Evolutionary conservation across 2,113 vertebrate genomes (phyloP).

Genomic region (Bubalus kerabau): DNA sequence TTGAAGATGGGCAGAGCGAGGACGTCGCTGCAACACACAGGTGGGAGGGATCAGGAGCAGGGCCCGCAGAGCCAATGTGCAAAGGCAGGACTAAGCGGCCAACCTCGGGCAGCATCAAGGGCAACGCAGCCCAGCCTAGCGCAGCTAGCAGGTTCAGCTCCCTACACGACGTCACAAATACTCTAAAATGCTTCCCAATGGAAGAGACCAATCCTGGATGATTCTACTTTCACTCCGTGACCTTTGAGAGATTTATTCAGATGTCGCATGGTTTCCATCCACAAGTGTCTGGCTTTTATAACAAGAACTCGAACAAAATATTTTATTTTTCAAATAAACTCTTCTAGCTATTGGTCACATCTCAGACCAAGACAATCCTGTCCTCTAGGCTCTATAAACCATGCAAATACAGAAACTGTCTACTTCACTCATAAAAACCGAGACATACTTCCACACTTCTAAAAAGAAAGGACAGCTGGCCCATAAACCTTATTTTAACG

Average conservation of each 20-base stretch:
- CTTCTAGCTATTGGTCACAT: neutral
- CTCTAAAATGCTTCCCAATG: neutral
- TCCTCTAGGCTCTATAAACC: neutral
- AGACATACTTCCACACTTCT: neutral
- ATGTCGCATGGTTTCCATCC: neutral
- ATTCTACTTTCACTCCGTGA: neutral
- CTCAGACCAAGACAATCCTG: neutral
- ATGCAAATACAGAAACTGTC: neutral
- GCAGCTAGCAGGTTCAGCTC: neutral
- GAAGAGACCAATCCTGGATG: neutral
- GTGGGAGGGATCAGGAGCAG: neutral
- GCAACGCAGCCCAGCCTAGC: rapidly evolving
- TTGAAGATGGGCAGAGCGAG: constrained; percentile 91
- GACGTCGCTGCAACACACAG: constrained; percentile 86
- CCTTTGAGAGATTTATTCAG: neutral
- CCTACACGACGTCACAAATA: rapidly evolving
- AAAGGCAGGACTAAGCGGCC: neutral
- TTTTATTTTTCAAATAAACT: neutral
- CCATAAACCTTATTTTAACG: neutral
- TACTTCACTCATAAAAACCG: neutral
- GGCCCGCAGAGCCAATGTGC: neutral
- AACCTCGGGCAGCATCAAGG: neutral
- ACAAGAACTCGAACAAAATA: neutral
- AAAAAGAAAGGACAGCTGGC: neutral
- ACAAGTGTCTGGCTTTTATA: neutral